Percentiles rank a stretch among this genome's conserved stretches.
Conservation (phyloP, 92 coral and sea anemone genomes). For the Epizoanthus stellaris region DNA sequence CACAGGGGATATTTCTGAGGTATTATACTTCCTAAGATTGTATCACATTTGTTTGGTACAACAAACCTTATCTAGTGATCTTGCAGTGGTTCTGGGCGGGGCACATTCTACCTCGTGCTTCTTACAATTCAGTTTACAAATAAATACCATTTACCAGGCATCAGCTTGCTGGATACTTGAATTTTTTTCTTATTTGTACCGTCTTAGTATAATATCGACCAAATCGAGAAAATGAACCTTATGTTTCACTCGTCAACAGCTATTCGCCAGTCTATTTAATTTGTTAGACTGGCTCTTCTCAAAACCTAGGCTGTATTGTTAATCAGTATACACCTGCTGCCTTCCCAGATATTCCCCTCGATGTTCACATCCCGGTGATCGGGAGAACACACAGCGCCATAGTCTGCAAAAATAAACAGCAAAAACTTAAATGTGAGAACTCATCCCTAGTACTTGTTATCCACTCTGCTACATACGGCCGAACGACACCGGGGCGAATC, state of each 20-base stretch:
- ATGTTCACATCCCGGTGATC: constrained; percentile 8
- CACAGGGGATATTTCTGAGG: too few species aligned
- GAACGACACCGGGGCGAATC: constrained; percentile 58
- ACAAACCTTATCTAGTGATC: constrained; percentile 87
- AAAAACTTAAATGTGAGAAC: constrained; percentile 69
- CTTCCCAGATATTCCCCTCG: constrained; percentile 7
- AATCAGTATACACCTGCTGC: too few species aligned
- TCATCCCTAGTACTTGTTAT: constrained; percentile 68
- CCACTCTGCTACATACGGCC: constrained; percentile 75
- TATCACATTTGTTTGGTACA: not conserved
- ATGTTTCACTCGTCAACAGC: too few species aligned
- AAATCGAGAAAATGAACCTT: too few species aligned
- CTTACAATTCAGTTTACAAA: constrained; percentile 50
- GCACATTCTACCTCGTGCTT: constrained; percentile 91
- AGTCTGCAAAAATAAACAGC: constrained; percentile 64
- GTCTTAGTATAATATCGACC: too few species aligned
- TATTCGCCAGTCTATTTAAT: too few species aligned
- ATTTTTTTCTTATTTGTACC: too few species aligned
- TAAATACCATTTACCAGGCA: too few species aligned
- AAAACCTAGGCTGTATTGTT: too few species aligned
- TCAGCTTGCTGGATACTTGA: too few species aligned
- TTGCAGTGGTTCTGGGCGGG: constrained; percentile 86
- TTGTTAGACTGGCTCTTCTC: too few species aligned
- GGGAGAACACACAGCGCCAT: constrained; percentile 40
- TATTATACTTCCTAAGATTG: too few species aligned